phyloP scores from a whole-genome alignment of 1,140 invertebrate species.

The Macrobrachium nipponense region DNA sequence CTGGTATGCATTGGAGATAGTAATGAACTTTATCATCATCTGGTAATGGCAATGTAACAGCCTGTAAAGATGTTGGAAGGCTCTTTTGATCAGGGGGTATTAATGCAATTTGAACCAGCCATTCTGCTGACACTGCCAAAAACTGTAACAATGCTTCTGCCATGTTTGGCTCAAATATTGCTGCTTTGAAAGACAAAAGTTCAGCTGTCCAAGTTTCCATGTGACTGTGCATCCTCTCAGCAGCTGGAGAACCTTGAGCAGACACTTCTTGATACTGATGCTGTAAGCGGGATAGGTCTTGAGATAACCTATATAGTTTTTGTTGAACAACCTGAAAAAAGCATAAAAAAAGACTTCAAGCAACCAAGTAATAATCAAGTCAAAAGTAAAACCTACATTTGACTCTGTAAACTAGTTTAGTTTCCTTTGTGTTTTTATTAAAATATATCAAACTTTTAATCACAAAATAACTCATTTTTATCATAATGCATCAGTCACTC shows the following conservation, averaged over 20 bases:
- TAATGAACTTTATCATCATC: slow-evolving; percentile 70
- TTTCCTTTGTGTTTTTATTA: no score
- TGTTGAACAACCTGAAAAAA: slow-evolving; percentile 42
- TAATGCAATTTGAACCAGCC: slow-evolving; percentile 78
- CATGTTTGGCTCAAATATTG: slow-evolving; percentile 79
- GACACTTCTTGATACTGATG: slow-evolving; percentile 71
- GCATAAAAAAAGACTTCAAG: slow-evolving; percentile 63
- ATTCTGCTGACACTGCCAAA: slow-evolving; percentile 83
- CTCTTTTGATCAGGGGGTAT: slow-evolving; percentile 67
- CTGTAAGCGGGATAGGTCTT: slow-evolving; percentile 83
- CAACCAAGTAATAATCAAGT: background rate
- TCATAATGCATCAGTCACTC: no score
- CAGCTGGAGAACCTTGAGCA: slow-evolving; percentile 71
- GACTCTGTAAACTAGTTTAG: no score
- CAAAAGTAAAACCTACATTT: background rate
- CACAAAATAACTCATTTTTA: no score
- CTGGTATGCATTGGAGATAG: slow-evolving; percentile 82
- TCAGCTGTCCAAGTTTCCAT: slow-evolving; percentile 76
- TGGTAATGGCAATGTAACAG: slow-evolving; percentile 77
- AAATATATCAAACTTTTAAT: no score
- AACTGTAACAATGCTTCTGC: slow-evolving; percentile 80
- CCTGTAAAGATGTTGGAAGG: slow-evolving; percentile 72
- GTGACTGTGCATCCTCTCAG: slow-evolving; percentile 74
- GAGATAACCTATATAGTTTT: slow-evolving; percentile 69
- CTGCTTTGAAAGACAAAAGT: slow-evolving; percentile 73